A percentile compares a stretch with the other conserved stretches of the same genome.
Evolutionary conservation across 2,888 invertebrate genomes (phyloP).

Genomic region (Thymelicus sylvestris): DNA sequence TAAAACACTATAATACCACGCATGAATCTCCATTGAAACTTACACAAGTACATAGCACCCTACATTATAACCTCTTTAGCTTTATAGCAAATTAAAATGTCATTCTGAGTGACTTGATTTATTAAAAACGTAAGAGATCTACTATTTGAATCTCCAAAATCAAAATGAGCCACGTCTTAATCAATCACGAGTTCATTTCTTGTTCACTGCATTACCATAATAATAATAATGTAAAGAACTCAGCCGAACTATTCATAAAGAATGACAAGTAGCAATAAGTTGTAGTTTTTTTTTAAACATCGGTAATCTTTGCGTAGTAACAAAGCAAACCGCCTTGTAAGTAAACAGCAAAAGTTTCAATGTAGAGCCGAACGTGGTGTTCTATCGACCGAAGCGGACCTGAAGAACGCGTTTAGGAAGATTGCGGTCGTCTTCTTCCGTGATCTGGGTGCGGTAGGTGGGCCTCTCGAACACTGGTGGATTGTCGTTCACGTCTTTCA

Average conservation of each 20-base stretch:
- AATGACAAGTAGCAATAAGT: too few species aligned
- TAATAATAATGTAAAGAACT: too few species aligned
- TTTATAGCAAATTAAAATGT: background rate
- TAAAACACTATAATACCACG: slow-evolving; percentile 53
- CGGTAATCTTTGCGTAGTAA: too few species aligned
- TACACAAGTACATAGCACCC: background rate
- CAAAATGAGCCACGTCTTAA: background rate
- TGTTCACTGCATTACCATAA: background rate
- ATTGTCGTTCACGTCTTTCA: slow-evolving; percentile 99
- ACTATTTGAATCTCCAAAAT: background rate
- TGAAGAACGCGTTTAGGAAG: slow-evolving; percentile 96
- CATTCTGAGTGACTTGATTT: background rate
- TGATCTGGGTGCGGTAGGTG: slow-evolving; percentile 97
- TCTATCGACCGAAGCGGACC: slow-evolving; percentile 88
- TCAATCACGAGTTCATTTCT: background rate
- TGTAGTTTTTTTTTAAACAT: too few species aligned
- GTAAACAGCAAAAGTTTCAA: slow-evolving; percentile 47
- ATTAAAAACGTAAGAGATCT: background rate
- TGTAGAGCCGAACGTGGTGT: slow-evolving; percentile 65
- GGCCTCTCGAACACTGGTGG: slow-evolving; percentile 98
- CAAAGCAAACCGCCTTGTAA: too few species aligned
- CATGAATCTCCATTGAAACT: slow-evolving; percentile 61
- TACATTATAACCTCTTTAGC: background rate
- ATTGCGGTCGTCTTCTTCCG: slow-evolving; percentile 97
- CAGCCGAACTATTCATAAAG: too few species aligned